A percentile compares a stretch with the other conserved stretches of the same genome.
Conservation (phyloP, 1,140 invertebrate species). For the Rhizoglyphus robini region DNA sequence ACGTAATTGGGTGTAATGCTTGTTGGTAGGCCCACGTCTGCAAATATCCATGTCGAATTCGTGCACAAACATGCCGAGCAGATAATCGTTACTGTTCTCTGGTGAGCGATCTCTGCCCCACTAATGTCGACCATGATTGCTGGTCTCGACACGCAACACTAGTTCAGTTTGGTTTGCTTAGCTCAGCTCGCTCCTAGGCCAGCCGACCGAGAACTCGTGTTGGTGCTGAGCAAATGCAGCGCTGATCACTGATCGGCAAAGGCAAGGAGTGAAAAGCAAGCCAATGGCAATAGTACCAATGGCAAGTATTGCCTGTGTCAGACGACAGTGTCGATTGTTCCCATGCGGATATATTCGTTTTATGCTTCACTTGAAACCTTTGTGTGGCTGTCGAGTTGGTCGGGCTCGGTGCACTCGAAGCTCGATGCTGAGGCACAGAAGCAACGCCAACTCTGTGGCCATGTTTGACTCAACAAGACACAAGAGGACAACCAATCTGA, state of each 20-base stretch:
- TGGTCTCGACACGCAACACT: slow-evolving; percentile 13
- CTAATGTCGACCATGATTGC: neutral
- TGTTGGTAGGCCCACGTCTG: neutral
- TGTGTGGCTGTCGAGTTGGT: neutral
- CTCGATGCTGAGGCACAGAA: neutral
- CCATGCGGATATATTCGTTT: slow-evolving; percentile 13
- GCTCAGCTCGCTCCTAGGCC: neutral
- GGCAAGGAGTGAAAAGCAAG: neutral
- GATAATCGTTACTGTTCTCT: slow-evolving; percentile 5
- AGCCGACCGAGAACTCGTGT: neutral
- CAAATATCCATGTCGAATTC: neutral
- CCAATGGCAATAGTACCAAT: neutral
- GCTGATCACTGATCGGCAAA: too few relatives aligned
- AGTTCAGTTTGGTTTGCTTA: neutral
- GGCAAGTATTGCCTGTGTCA: slow-evolving; percentile 6
- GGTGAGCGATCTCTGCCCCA: neutral
- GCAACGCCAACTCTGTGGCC: neutral
- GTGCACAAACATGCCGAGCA: slow-evolving; percentile 2
- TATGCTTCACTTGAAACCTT: slow-evolving; percentile 14
- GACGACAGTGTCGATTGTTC: slow-evolving; percentile 11
- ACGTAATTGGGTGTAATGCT: slow-evolving; percentile 4
- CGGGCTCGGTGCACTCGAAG: neutral
- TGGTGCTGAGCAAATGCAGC: neutral
- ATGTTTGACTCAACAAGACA: slow-evolving; percentile 7
- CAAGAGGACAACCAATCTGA: slow-evolving; percentile 2